Conservation (phyloP, 2,113 vertebrate species). For the Lontra canadensis region DNA sequence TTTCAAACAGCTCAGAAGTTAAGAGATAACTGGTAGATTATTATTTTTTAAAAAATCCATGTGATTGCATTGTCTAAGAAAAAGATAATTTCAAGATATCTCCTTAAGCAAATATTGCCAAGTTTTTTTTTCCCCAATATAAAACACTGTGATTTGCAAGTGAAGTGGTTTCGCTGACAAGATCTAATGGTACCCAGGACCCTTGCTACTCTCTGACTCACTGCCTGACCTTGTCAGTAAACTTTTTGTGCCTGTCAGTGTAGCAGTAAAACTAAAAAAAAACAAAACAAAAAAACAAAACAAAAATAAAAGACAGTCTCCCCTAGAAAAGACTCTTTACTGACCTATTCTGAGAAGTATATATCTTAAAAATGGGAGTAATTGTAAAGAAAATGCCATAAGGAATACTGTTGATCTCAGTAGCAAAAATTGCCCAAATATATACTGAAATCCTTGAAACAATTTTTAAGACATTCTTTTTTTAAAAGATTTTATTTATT, state of each 20-base stretch:
- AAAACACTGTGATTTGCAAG: accelerated
- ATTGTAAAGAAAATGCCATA: background rate
- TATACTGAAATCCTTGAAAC: background rate
- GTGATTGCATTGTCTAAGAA: conserved; percentile 24
- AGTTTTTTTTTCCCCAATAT: background rate
- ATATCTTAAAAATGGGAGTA: background rate
- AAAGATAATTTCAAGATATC: conserved; percentile 25
- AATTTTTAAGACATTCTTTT: background rate
- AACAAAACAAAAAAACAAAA: background rate
- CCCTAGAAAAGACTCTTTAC: background rate
- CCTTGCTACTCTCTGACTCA: background rate
- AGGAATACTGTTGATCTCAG: background rate
- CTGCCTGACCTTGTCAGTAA: conserved; percentile 11
- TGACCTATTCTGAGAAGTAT: background rate
- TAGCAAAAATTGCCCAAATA: background rate
- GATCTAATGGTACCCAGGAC: background rate
- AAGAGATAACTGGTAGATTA: background rate
- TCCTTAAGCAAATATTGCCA: conserved; percentile 10
- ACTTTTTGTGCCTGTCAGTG: conserved; percentile 44
- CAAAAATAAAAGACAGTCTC: background rate
- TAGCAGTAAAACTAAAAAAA: conserved; percentile 40
- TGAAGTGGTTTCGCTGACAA: background rate
- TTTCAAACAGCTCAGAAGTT: conserved; percentile 36
- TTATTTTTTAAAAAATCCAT: background rate
- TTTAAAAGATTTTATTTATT: no score